These are phyloP conservation scores for Anser cygnoides DNA, from an alignment of 2,113 vertebrate species.

Conservation along the genomic window DNA sequence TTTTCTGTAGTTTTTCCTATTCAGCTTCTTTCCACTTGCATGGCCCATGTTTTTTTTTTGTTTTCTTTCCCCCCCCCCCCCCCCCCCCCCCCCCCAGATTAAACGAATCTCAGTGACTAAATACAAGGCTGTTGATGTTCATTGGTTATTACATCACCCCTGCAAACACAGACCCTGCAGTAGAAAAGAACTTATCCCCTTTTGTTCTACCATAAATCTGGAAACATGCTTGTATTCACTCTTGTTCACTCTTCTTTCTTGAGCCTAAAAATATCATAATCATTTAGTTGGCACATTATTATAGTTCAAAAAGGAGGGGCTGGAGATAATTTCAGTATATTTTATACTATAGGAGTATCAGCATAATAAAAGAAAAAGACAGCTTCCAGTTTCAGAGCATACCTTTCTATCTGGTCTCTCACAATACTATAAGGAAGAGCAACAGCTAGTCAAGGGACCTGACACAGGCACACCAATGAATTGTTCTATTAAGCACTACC, in stretches of 20 bases:
- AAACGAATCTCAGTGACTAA: not conserved
- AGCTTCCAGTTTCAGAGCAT: not conserved
- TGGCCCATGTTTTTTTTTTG: fast-evolving
- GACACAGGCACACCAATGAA: not conserved
- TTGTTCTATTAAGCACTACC: not conserved
- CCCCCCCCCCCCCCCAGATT: not conserved
- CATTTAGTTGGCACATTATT: not conserved
- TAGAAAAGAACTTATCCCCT: not conserved
- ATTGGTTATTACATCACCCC: not conserved
- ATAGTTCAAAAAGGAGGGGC: not conserved
- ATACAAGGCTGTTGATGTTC: not conserved
- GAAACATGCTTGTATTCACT: not conserved
- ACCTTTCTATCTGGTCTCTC: not conserved
- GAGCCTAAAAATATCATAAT: not conserved
- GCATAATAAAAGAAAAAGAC: not conserved
- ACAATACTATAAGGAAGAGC: not conserved
- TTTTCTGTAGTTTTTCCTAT: not conserved
- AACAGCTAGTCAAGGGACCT: not conserved
- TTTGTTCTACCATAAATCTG: not conserved
- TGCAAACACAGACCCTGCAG: not conserved
- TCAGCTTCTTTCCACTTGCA: not conserved
- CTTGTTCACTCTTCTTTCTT: not conserved
- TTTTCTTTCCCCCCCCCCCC: not conserved
- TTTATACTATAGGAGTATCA: fast-evolving
- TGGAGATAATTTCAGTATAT: not conserved